Evolutionary conservation across 2,888 invertebrate genomes (phyloP).

Genomic region (Drosophila siamana): DNA sequence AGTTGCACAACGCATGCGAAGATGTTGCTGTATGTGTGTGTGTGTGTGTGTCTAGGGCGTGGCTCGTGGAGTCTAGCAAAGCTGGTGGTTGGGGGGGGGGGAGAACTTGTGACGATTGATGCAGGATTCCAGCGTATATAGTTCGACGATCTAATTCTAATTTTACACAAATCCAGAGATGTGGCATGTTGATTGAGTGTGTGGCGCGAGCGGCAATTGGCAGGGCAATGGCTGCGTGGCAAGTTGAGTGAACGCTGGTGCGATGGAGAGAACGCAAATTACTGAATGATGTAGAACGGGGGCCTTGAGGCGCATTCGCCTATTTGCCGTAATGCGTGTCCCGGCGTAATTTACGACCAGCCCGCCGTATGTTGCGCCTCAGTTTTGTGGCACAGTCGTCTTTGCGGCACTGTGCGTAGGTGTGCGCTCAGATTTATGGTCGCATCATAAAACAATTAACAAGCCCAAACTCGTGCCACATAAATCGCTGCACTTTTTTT

Average conservation of each 20-base stretch:
- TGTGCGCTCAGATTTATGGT: constrained; percentile 71
- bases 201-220: background rate
- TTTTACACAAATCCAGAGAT: constrained; percentile 36
- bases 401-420: constrained; percentile 31
- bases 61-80: constrained; percentile 39
- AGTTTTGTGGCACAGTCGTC: background rate
- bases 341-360: constrained; percentile 71
- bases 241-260: constrained; percentile 42
- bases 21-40: constrained; percentile 7
- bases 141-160: constrained; percentile 48
- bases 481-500: constrained; percentile 66
- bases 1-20: constrained; percentile 64
- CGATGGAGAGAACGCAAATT: constrained; percentile 45
- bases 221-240: constrained; percentile 8
- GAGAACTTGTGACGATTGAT: constrained; percentile 64
- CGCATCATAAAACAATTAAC: constrained; percentile 82
- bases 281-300: constrained; percentile 37
- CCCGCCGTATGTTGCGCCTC: constrained; percentile 62
- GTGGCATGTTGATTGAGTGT: constrained; percentile 16
- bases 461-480: constrained; percentile 81
- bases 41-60: constrained; percentile 63
- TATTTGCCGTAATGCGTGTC: constrained; percentile 65
- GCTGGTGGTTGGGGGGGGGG: background rate
- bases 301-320: constrained; percentile 54
- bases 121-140: constrained; percentile 50